Percentiles rank a stretch among this genome's conserved stretches.
phyloP scores from a whole-genome alignment of 2,888 invertebrate genomes.

The Polydrusus cervinus region DNA sequence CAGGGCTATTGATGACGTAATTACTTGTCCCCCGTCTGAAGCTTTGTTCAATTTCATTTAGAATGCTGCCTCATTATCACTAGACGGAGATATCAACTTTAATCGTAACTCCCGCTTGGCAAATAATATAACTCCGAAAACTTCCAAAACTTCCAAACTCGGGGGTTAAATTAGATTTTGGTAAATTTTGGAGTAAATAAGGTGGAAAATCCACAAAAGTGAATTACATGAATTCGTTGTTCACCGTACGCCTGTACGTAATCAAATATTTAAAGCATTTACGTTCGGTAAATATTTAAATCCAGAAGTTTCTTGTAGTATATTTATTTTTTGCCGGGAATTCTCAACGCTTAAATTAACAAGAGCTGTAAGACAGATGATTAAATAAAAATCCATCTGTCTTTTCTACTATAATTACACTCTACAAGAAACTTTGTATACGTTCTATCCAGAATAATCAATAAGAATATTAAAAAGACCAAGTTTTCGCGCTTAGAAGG shows the following conservation, averaged over 20 bases:
- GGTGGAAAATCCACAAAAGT: slow-evolving; percentile 5
- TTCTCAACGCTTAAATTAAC: not conserved
- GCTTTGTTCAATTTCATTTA: not conserved
- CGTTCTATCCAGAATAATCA: no score
- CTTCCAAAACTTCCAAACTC: not conserved
- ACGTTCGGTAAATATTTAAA: not conserved
- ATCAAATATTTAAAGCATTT: not conserved
- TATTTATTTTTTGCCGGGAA: not conserved
- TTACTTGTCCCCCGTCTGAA: not conserved
- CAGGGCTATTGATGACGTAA: not conserved
- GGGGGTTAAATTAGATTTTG: slow-evolving; percentile 1
- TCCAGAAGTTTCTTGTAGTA: not conserved
- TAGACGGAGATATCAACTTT: not conserved
- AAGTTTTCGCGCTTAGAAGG: no score
- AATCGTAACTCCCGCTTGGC: not conserved
- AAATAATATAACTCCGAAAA: slow-evolving; percentile 6
- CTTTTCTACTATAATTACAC: no score
- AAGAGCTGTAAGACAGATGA: no score
- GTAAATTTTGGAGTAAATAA: slow-evolving; percentile 1
- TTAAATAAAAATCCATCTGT: no score
- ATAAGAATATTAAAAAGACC: no score
- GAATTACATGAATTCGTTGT: not conserved
- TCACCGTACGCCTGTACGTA: not conserved
- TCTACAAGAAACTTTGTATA: no score
- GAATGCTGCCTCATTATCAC: not conserved